phyloP scores from a whole-genome alignment of 2,797 vertebrate species.

The Anas flavirostris region DNA sequence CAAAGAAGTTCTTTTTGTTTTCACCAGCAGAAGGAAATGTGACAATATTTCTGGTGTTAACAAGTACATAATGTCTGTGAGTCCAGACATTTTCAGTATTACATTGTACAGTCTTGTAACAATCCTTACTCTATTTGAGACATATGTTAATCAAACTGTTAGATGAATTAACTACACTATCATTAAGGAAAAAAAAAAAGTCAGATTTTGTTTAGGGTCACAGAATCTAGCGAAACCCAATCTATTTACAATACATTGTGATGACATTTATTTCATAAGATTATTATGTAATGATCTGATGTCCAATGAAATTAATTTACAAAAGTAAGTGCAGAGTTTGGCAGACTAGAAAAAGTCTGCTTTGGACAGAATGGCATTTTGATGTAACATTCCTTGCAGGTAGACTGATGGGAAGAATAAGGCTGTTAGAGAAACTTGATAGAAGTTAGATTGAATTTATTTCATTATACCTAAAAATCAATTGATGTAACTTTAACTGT shows the following conservation, averaged over 20 bases:
- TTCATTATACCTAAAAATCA: neutral
- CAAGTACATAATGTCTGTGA: neutral
- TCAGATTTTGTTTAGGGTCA: neutral
- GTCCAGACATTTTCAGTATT: conserved; percentile 37
- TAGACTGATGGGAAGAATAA: neutral
- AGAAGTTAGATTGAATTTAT: conserved; percentile 31
- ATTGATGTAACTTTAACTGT: neutral
- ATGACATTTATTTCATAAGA: neutral
- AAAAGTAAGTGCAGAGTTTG: neutral
- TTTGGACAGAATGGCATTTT: neutral
- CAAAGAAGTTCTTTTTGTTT: neutral
- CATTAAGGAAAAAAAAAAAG: neutral
- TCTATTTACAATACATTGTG: neutral
- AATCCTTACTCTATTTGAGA: conserved; percentile 12
- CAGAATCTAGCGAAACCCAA: neutral
- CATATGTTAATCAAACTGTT: neutral
- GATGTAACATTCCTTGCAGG: neutral
- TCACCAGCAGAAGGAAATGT: neutral
- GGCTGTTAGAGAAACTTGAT: neutral
- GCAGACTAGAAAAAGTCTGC: neutral
- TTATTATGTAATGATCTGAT: neutral
- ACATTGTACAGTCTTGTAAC: neutral
- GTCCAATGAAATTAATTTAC: conserved; percentile 22
- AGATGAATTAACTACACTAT: conserved; percentile 34
- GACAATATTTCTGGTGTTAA: neutral